Evolutionary conservation across 2,888 invertebrate species (phyloP).

Genomic region (Rhaphigaster nebulosa): DNA sequence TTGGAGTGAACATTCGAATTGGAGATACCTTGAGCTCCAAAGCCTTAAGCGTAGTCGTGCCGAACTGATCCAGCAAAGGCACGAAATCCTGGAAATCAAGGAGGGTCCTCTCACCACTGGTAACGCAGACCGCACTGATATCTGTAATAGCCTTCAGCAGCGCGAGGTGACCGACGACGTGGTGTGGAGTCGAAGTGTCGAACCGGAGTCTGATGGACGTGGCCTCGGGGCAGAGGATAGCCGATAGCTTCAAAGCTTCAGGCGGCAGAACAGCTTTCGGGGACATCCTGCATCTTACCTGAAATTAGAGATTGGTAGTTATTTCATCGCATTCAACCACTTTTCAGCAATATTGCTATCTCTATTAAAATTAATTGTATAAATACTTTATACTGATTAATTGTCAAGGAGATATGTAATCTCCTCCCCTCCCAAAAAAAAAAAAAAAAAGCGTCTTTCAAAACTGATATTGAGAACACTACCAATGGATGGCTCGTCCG

Average conservation of each 20-base stretch:
- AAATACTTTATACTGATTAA: too few species aligned
- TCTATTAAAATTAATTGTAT: too few species aligned
- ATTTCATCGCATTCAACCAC: not conserved
- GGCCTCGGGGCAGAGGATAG: slow-evolving; percentile 66
- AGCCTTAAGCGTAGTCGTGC: slow-evolving; percentile 61
- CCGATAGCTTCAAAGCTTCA: slow-evolving; percentile 66
- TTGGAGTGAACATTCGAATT: too few species aligned
- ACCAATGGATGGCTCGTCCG: too few species aligned
- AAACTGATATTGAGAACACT: too few species aligned
- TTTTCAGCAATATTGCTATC: too few species aligned
- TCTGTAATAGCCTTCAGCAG: slow-evolving; percentile 64
- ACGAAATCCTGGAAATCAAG: slow-evolving; percentile 67
- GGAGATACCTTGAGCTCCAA: slow-evolving; percentile 65
- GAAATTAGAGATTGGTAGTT: not conserved
- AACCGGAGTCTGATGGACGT: slow-evolving; percentile 65
- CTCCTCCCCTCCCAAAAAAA: too few species aligned
- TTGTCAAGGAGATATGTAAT: too few species aligned
- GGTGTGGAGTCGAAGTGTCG: slow-evolving; percentile 67
- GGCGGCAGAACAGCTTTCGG: slow-evolving; percentile 66
- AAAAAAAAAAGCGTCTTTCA: too few species aligned
- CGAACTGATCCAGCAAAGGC: slow-evolving; percentile 66
- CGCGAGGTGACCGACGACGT: slow-evolving; percentile 65
- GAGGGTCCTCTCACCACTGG: slow-evolving; percentile 66
- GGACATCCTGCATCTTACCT: slow-evolving; percentile 66
- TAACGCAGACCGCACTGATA: slow-evolving; percentile 67